phyloP scores from a whole-genome alignment of 2,888 invertebrate species.

The Tenthredo scrophulariae region DNA sequence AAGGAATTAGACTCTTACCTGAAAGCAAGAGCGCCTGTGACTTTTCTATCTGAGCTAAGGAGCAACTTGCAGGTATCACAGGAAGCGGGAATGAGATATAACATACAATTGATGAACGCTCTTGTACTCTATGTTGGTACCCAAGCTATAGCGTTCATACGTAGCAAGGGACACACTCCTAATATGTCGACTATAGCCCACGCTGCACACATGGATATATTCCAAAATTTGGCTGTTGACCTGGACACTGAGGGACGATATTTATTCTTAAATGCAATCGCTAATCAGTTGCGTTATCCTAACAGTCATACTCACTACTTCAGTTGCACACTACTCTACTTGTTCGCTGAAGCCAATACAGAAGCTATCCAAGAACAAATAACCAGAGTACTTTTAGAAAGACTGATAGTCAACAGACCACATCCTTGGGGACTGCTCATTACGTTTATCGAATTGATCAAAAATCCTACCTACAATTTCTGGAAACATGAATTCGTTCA shows the following conservation, averaged over 20 bases:
- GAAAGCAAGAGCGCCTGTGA: conserved; percentile 95
- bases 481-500: conserved; percentile 99
- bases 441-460: conserved; percentile 99
- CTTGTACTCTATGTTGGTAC: conserved; percentile 98
- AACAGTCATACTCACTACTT: conserved; percentile 99
- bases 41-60: conserved; percentile 95
- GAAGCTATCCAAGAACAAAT: conserved; percentile 99
- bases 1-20: conserved; percentile 98
- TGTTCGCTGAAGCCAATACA: conserved; percentile 98
- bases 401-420: conserved; percentile 98
- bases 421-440: conserved; percentile 99
- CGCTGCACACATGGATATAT: conserved; percentile 99
- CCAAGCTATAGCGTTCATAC: conserved; percentile 95
- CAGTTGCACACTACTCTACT: conserved; percentile 96
- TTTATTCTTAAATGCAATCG: conserved; percentile 98
- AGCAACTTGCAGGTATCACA: conserved; percentile 93
- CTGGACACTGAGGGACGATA: conserved; percentile 99
- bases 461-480: conserved; percentile 98
- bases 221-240: conserved; percentile 99
- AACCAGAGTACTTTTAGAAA: conserved; percentile 95
- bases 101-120: conserved; percentile 97
- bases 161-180: conserved; percentile 94
- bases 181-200: conserved; percentile 99
- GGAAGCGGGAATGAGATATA: conserved; percentile 95
- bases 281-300: conserved; percentile 98